phyloP scores from a whole-genome alignment of 2,888 invertebrate genomes.

The Punctoribates punctum region DNA sequence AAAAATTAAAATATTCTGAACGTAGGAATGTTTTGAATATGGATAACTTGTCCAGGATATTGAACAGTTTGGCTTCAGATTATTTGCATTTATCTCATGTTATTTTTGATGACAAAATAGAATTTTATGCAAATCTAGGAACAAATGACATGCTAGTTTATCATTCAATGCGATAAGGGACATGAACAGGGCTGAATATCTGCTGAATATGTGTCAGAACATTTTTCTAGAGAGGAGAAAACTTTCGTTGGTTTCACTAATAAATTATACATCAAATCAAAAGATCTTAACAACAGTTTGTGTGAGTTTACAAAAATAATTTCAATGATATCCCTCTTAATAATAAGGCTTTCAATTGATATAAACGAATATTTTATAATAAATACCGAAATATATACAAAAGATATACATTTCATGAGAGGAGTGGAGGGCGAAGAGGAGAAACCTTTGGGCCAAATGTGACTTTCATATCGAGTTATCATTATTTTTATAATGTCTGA shows the following conservation, averaged over 20 bases:
- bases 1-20: too few species aligned
- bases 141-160: too few species aligned
- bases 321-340: background rate
- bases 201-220: background rate
- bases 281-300: background rate
- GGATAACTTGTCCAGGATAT: too few species aligned
- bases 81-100: too few species aligned
- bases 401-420: background rate
- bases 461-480: background rate
- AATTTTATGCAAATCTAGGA: too few species aligned
- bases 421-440: background rate
- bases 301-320: background rate
- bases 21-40: too few species aligned
- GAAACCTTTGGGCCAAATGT: constrained; percentile 17
- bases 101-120: too few species aligned
- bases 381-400: too few species aligned
- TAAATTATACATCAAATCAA: background rate
- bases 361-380: too few species aligned
- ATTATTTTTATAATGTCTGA: background rate
- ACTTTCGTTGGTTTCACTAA: background rate
- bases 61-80: too few species aligned
- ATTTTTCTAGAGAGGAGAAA: background rate
- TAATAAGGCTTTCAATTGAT: background rate
- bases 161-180: too few species aligned
- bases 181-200: background rate